phyloP scores from a whole-genome alignment of 2,113 vertebrate species.

The Poicephalus gulielmi region DNA sequence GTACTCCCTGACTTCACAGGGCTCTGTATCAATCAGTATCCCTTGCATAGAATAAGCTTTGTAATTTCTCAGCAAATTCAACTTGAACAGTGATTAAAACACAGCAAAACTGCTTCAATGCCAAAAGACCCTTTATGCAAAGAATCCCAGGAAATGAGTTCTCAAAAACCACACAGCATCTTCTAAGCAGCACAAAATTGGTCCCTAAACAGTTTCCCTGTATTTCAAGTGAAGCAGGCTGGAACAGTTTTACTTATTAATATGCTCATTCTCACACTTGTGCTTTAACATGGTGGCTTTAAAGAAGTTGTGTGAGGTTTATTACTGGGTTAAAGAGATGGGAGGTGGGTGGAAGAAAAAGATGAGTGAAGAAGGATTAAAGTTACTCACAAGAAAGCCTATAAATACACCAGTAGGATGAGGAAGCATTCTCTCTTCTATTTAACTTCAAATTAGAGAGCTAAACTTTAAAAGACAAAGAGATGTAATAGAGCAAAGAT shows the following conservation, averaged over 20 bases:
- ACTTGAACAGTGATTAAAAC: constrained; percentile 27
- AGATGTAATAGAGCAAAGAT: neutral
- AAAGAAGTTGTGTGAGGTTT: neutral
- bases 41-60: neutral
- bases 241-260: neutral
- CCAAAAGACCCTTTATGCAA: neutral
- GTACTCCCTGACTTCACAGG: neutral
- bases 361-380: neutral
- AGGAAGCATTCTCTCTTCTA: neutral
- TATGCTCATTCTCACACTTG: neutral
- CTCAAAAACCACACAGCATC: neutral
- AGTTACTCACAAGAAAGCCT: constrained; percentile 32
- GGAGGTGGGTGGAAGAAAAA: neutral
- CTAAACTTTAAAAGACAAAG: neutral
- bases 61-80: neutral
- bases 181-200: neutral
- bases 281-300: neutral
- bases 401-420: neutral
- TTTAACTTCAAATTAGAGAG: constrained; percentile 6
- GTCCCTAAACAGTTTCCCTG: neutral
- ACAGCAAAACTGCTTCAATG: neutral
- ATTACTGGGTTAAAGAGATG: neutral
- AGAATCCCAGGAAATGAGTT: neutral
- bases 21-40: neutral
- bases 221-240: neutral